phyloP scores from a whole-genome alignment of 2,888 invertebrate species.

The Panzeria rudis region DNA sequence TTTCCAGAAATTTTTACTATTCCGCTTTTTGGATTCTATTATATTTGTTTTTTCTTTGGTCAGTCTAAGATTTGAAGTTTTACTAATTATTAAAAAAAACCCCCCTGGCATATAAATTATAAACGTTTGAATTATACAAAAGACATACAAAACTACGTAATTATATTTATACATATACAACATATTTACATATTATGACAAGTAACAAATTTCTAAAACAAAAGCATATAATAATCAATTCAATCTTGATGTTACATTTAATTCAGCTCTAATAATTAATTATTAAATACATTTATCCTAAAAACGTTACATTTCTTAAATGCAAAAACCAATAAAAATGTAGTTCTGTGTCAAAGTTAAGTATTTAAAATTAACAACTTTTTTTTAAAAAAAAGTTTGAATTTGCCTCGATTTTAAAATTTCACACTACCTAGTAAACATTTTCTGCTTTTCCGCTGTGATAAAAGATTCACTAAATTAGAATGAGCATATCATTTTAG shows the following conservation, averaged over 20 bases:
- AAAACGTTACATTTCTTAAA: background rate
- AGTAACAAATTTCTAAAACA: conserved; percentile 21
- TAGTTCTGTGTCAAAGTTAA: conserved; percentile 22
- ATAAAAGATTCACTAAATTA: background rate
- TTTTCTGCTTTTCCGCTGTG: too few species aligned
- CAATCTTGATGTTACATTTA: conserved; percentile 56
- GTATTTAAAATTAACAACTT: too few species aligned
- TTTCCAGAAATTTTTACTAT: background rate
- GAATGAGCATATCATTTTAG: background rate
- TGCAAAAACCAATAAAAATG: background rate
- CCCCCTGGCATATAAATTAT: background rate
- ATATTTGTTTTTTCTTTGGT: background rate
- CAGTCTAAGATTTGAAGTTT: too few species aligned
- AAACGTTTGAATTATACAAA: background rate
- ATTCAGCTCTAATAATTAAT: conserved; percentile 50
- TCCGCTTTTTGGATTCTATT: background rate
- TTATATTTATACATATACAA: conserved; percentile 10
- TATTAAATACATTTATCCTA: conserved; percentile 34
- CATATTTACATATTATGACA: conserved; percentile 13
- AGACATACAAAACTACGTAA: background rate
- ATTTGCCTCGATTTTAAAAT: too few species aligned
- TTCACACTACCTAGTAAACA: too few species aligned
- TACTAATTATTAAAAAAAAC: background rate
- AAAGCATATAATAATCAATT: conserved; percentile 51
- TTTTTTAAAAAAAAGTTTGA: too few species aligned